Evolutionary conservation across 1,140 invertebrate genomes (phyloP).

Genomic region (Aculops lycopersici): DNA sequence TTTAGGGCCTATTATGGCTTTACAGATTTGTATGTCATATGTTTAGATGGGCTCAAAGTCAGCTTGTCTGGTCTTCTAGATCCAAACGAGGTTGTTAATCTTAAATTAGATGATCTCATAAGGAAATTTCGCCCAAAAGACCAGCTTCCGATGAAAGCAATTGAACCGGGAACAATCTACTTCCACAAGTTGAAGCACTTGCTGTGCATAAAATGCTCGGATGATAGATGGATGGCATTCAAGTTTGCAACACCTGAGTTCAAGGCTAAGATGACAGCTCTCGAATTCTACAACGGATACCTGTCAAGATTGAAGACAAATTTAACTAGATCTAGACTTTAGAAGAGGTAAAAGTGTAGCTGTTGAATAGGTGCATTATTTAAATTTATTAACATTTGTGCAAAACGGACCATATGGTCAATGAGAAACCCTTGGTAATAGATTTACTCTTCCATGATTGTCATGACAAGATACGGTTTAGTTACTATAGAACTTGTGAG

Average conservation of each 20-base stretch:
- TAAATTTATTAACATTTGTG: too few species aligned
- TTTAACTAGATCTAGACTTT: too few species aligned
- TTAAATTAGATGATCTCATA: constrained; percentile 1
- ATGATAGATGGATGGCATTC: constrained; percentile 11
- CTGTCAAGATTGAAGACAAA: too few species aligned
- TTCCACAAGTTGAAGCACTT: constrained; percentile 6
- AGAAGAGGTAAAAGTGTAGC: too few species aligned
- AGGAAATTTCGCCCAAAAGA: neutral
- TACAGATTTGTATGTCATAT: constrained; percentile 9
- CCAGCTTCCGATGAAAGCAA: neutral
- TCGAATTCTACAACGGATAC: constrained; percentile 12
- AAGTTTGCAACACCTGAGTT: constrained; percentile 5
- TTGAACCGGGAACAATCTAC: constrained; percentile 5
- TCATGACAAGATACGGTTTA: too few species aligned
- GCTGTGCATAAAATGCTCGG: constrained; percentile 5
- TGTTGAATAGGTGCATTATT: too few species aligned
- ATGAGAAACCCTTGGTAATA: too few species aligned
- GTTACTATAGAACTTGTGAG: too few species aligned
- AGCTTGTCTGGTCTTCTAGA: constrained; percentile 3
- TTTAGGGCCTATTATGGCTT: constrained; percentile 11
- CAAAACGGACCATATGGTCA: too few species aligned
- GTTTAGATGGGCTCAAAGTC: constrained; percentile 5
- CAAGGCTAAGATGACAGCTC: constrained; percentile 9
- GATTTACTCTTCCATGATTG: too few species aligned
- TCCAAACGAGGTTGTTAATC: constrained; percentile 1